These are phyloP conservation scores for Aythya baeri DNA, from an alignment of 2,113 vertebrate genomes.

Conservation along the genomic window DNA sequence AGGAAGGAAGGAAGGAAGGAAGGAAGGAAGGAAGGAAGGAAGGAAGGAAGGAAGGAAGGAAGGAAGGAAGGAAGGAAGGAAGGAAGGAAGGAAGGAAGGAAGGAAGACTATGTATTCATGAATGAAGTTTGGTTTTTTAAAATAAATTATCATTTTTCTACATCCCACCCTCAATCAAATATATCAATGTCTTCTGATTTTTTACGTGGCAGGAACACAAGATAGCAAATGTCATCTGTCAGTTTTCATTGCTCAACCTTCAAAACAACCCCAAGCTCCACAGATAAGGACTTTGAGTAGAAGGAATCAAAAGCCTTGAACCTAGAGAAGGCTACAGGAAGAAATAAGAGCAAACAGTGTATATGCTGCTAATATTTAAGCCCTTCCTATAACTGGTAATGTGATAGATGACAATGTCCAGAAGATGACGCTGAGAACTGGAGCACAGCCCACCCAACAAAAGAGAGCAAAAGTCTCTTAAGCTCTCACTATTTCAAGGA, in stretches of 20 bases:
- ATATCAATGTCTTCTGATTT: background rate
- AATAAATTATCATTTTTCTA: no score
- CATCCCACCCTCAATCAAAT: background rate
- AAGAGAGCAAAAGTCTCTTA: background rate
- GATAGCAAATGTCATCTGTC: background rate
- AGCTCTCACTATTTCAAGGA: background rate
- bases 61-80: no score
- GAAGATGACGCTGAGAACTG: background rate
- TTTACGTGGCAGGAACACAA: background rate
- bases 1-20: no score
- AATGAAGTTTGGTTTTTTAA: no score
- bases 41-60: no score
- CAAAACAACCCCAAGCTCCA: background rate
- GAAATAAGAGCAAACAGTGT: background rate
- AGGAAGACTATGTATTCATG: no score
- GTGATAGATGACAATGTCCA: background rate
- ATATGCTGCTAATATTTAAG: background rate
- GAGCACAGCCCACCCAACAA: background rate
- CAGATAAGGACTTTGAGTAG: background rate
- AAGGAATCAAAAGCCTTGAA: background rate
- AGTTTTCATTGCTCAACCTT: background rate
- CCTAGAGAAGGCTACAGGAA: background rate
- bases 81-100: no score
- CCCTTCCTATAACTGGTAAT: background rate
- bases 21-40: no score